Percentiles rank a stretch among this genome's conserved stretches.
Conservation (phyloP, 2,797 vertebrate species). For the Neopelma chrysocephalum region DNA sequence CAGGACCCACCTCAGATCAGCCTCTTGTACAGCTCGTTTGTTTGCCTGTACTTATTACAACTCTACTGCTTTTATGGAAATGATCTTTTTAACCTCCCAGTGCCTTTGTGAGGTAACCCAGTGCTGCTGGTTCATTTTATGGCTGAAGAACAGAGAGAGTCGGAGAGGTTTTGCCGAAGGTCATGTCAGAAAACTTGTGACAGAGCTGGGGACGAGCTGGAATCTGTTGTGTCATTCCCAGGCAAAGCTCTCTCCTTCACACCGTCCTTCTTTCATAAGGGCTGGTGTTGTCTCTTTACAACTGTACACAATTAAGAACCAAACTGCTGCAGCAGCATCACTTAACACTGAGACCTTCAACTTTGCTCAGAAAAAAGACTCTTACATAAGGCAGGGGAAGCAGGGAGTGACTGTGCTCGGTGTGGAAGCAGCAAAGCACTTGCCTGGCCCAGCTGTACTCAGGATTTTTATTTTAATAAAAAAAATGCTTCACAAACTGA, state of each 20-base stretch:
- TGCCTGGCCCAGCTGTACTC: neutral
- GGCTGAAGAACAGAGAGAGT: neutral
- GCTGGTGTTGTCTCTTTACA: neutral
- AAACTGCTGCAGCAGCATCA: slow-evolving; percentile 30
- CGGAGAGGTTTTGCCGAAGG: neutral
- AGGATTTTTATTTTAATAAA: neutral
- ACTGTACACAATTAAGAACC: neutral
- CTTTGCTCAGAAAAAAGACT: neutral
- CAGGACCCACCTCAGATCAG: neutral
- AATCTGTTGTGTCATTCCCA: neutral
- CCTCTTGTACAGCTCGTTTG: neutral
- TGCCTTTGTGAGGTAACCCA: neutral
- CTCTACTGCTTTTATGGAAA: neutral
- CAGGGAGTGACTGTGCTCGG: neutral
- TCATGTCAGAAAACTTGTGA: neutral
- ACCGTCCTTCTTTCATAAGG: neutral
- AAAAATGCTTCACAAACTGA: neutral
- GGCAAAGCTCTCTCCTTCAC: neutral
- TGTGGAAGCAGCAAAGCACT: neutral
- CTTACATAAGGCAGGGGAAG: neutral
- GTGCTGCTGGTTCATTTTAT: neutral
- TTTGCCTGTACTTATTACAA: neutral
- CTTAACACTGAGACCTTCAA: slow-evolving; percentile 11
- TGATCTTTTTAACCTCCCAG: neutral
- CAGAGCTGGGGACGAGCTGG: neutral